A percentile compares a stretch with the other conserved stretches of the same genome.
These are phyloP conservation scores for Radopholus similis DNA, from an alignment of 1,140 invertebrate species.

Conservation along the genomic window DNA sequence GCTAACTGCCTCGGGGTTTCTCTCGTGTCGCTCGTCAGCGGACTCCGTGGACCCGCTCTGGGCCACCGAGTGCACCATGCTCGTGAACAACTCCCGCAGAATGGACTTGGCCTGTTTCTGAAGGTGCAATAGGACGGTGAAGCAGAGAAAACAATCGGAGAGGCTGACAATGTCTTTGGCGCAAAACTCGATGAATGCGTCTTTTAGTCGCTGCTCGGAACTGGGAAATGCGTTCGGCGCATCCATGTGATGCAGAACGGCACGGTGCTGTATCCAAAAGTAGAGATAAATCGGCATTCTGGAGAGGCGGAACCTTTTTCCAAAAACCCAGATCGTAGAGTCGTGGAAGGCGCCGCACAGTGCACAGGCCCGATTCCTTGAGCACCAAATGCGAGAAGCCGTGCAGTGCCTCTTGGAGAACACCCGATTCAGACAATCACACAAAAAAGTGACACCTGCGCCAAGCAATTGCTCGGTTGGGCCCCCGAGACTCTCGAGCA, in stretches of 20 bases:
- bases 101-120: slow-evolving; percentile 7
- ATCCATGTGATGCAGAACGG: slow-evolving; percentile 6
- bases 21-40: neutral
- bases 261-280: neutral
- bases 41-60: neutral
- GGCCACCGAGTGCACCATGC: neutral
- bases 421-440: neutral
- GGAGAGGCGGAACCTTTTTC: slow-evolving; percentile 5
- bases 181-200: slow-evolving; percentile 18
- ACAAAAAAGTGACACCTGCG: neutral
- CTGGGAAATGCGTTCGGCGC: neutral
- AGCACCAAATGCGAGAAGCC: slow-evolving; percentile 13
- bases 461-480: neutral
- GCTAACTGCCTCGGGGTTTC: neutral
- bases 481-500: neutral
- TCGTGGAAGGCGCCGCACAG: neutral
- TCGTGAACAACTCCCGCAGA: slow-evolving; percentile 1
- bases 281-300: neutral
- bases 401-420: neutral
- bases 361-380: slow-evolving; percentile 12
- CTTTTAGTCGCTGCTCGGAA: slow-evolving; percentile 1
- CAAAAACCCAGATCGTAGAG: slow-evolving; percentile 7
- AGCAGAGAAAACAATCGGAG: neutral
- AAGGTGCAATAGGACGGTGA: neutral
- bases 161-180: neutral